These are phyloP conservation scores for Leucoraja ocellata DNA, from an alignment of 2,797 vertebrate species.

Conservation along the genomic window DNA sequence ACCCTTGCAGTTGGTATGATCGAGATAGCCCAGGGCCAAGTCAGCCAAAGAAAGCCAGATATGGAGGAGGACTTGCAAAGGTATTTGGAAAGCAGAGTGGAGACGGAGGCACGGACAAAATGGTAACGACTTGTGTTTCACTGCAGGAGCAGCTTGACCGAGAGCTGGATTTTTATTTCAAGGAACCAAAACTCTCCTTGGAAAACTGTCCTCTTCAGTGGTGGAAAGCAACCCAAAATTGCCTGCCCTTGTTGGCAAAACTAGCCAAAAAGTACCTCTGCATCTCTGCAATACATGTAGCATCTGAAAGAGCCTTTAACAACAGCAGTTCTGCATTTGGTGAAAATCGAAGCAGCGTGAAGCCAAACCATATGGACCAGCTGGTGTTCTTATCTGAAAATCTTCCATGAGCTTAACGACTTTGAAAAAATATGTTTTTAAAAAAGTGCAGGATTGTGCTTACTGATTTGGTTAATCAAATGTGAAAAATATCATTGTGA, in stretches of 20 bases:
- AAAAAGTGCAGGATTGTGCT: background rate
- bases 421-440: background rate
- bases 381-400: conserved; percentile 33
- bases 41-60: conserved; percentile 25
- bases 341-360: conserved; percentile 24
- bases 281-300: background rate
- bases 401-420: background rate
- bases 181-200: conserved; percentile 30
- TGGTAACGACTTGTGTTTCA: conserved; percentile 7
- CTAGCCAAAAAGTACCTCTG: conserved; percentile 36
- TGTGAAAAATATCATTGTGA: background rate
- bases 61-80: conserved; percentile 35
- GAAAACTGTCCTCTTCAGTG: conserved; percentile 25
- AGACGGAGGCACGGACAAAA: conserved; percentile 4
- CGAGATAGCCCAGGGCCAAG: conserved; percentile 27
- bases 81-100: conserved; percentile 33
- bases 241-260: conserved; percentile 31
- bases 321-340: background rate
- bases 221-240: conserved; percentile 36
- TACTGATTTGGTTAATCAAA: background rate
- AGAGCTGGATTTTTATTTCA: conserved; percentile 35
- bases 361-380: conserved; percentile 35
- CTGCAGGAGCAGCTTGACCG: conserved; percentile 32
- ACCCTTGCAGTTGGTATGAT: conserved; percentile 27
- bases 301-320: conserved; percentile 19